Base-by-base conservation (phyloP, 2,888 invertebrate species). In the Imbricaverruca yamaguchii region DNA sequence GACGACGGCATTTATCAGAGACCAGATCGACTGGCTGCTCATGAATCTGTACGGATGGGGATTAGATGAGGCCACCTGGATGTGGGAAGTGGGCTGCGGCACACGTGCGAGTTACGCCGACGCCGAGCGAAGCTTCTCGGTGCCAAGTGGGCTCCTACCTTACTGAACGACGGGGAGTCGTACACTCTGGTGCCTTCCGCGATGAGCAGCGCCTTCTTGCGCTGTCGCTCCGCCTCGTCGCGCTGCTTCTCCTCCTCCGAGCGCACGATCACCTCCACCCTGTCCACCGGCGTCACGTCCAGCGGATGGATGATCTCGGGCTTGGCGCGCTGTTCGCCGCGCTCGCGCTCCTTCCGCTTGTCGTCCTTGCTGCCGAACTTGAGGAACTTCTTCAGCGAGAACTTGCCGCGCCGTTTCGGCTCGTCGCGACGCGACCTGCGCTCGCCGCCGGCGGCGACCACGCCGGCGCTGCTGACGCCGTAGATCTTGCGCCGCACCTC, bases 251-350 rank as follows among this genome's bases (percentile, higher is more conserved):
- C 79, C 39, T 67, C 80, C 13, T 81, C 59, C 23, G 80, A 65
- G 81, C 85, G 85, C n/a, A 87, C 87, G 80, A 90, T 91, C 83
- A 94, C 91, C 65, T 94, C 94, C 86, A 94, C 93, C 3, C 94
- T 93, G 83, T 90, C 92, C 13, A 8, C 91, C 59, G 93, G 93
- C 87, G 94, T 94, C 82, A 95, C 90, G 85, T 95, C 95, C 85
- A 94, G 89, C 21, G 95, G 95, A 89, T 95, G 95, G 83, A 95
- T 94, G 84, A 95, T 95, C 83, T 95, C 94, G 55, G 94, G 89
- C 23, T 93, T 90, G 6, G 93, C 85, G 91, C 90, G 12, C 91
- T 82, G 77, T 83, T 80, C 81, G 82, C 82, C 57, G 80, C 67
- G n/a, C 15, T 63, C 59, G 59, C 81, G 78, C 57, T 81, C 65